Conservation (phyloP, 1,140 invertebrate species). For the Macrobrachium nipponense region DNA sequence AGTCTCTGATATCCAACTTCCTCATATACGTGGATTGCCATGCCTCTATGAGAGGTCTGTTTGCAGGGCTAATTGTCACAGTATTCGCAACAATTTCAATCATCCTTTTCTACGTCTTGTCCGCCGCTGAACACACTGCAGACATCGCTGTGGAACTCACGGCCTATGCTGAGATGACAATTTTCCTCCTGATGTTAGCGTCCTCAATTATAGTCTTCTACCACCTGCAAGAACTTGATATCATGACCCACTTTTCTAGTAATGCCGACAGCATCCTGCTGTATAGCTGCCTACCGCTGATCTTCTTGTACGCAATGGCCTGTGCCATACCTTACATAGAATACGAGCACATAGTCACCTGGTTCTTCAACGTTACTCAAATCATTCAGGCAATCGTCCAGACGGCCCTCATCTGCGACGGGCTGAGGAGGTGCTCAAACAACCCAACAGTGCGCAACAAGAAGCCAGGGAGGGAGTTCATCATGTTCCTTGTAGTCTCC, state of each 20-base stretch:
- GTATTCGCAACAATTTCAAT: conserved; percentile 76
- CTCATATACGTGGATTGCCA: conserved; percentile 76
- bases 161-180: conserved; percentile 69
- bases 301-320: conserved; percentile 78
- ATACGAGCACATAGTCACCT: conserved; percentile 69
- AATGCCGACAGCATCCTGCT: conserved; percentile 79
- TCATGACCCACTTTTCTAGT: conserved; percentile 76
- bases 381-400: conserved; percentile 78
- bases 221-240: conserved; percentile 67
- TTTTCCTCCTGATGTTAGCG: conserved; percentile 73
- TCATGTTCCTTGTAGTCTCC: conserved; percentile 83
- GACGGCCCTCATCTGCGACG: conserved; percentile 82
- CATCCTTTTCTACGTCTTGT: conserved; percentile 78
- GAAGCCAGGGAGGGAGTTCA: conserved; percentile 82
- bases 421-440: conserved; percentile 79
- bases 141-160: conserved; percentile 67
- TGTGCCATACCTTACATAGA: conserved; percentile 75
- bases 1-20: conserved; percentile 62
- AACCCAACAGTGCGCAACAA: conserved; percentile 73
- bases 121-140: conserved; percentile 70
- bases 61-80: conserved; percentile 76
- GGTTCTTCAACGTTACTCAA: conserved; percentile 73
- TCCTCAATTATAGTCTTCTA: conserved; percentile 70
- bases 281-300: conserved; percentile 79
- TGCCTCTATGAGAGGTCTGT: conserved; percentile 78